A percentile compares a stretch with the other conserved stretches of the same genome.
phyloP scores from a whole-genome alignment of 35 echinoderm and acorn worm genomes.

The Strongylocentrotus purpuratus region DNA sequence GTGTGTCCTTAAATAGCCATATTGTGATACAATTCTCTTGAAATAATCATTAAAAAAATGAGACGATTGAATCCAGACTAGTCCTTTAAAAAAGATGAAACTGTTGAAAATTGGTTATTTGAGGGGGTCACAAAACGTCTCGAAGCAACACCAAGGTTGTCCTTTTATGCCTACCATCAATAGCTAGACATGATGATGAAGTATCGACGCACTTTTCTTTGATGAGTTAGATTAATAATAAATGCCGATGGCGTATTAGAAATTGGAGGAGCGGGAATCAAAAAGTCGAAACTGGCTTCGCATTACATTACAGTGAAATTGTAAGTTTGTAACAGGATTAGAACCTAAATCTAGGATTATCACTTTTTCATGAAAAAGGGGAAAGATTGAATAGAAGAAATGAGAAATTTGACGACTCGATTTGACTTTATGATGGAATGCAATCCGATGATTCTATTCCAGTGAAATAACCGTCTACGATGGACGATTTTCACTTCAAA shows the following conservation, averaged over 20 bases:
- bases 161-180: background rate
- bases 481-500: no score
- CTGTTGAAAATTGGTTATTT: background rate
- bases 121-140: slow-evolving; percentile 1
- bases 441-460: background rate
- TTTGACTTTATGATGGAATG: background rate
- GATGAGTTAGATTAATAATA: background rate
- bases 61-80: background rate
- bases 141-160: background rate
- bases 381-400: background rate
- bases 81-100: background rate
- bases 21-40: no score
- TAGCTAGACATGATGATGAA: slow-evolving; percentile 32
- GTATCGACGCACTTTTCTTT: slow-evolving; percentile 24
- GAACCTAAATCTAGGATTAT: background rate
- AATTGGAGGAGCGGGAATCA: background rate
- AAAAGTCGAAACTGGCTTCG: background rate
- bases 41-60: no score
- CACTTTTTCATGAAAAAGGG: background rate
- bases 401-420: background rate
- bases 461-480: background rate
- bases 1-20: no score
- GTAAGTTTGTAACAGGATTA: background rate
- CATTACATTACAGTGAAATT: background rate
- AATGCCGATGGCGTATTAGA: background rate